phyloP scores from a whole-genome alignment of 2,113 vertebrate genomes.

The Sialia sialis region DNA sequence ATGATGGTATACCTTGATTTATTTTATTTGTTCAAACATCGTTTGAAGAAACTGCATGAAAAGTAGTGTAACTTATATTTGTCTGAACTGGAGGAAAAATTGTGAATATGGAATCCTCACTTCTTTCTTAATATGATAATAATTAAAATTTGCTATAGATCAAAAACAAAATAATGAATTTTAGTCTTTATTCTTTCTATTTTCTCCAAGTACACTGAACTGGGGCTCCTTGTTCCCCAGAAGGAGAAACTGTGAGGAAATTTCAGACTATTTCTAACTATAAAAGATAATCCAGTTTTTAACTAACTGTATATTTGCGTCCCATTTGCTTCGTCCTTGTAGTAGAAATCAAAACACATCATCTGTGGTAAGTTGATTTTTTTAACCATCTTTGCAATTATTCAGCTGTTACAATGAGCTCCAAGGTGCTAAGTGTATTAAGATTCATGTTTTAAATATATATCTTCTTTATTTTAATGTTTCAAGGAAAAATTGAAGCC shows the following conservation, averaged over 20 bases:
- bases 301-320: not conserved
- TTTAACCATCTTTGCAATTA: not conserved
- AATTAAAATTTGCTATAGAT: not conserved
- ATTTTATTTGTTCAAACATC: not conserved
- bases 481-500: conserved; percentile 86
- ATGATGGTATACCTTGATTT: conserved; percentile 80
- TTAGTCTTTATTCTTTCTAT: not conserved
- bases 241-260: not conserved
- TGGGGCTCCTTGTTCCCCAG: not conserved
- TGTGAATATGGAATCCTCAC: not conserved
- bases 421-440: not conserved
- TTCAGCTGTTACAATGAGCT: not conserved
- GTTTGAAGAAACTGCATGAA: not conserved
- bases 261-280: not conserved
- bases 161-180: not conserved
- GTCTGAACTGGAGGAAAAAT: not conserved
- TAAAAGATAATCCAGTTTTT: not conserved
- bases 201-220: not conserved
- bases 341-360: not conserved
- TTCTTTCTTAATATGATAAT: not conserved
- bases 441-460: not conserved
- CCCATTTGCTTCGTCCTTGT: not conserved
- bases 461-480: conserved; percentile 16
- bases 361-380: not conserved
- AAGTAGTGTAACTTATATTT: not conserved